Evolutionary conservation across 2,888 invertebrate species (phyloP).

Genomic region (Rhyacophila evoluta): DNA sequence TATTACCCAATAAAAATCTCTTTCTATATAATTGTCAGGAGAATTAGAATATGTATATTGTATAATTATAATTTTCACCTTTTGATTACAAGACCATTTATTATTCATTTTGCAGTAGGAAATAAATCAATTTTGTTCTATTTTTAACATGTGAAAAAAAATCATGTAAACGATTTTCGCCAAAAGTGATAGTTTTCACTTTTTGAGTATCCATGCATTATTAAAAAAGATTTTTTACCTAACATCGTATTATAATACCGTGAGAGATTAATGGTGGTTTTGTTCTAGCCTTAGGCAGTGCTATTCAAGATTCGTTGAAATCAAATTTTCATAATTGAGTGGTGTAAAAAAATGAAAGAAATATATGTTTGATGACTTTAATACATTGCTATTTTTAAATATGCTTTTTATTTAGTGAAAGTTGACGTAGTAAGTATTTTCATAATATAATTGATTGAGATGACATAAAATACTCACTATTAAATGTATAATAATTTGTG

Average conservation of each 20-base stretch:
- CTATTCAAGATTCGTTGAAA: not conserved
- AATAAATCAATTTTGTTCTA: not conserved
- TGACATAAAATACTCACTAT: too few relatives aligned
- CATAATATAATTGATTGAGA: too few relatives aligned
- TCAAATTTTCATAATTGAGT: too few relatives aligned
- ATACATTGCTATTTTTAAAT: too few relatives aligned
- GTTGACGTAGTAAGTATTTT: too few relatives aligned
- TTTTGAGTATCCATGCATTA: not conserved
- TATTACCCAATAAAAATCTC: too few relatives aligned
- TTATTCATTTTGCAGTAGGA: not conserved
- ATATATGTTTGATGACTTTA: too few relatives aligned
- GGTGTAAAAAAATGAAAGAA: too few relatives aligned
- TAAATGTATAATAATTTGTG: too few relatives aligned
- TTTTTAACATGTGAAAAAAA: not conserved
- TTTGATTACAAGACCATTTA: not conserved
- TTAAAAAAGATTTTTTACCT: not conserved
- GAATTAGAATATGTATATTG: too few relatives aligned
- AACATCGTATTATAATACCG: not conserved
- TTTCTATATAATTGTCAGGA: too few relatives aligned
- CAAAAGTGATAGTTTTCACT: slow-evolving; percentile 22
- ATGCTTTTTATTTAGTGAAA: too few relatives aligned
- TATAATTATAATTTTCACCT: not conserved
- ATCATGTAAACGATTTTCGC: not conserved
- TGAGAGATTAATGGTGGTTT: not conserved
- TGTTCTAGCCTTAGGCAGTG: not conserved